These are phyloP conservation scores for Synchiropus splendidus DNA, from an alignment of 2,113 vertebrate genomes.

Conservation along the genomic window DNA sequence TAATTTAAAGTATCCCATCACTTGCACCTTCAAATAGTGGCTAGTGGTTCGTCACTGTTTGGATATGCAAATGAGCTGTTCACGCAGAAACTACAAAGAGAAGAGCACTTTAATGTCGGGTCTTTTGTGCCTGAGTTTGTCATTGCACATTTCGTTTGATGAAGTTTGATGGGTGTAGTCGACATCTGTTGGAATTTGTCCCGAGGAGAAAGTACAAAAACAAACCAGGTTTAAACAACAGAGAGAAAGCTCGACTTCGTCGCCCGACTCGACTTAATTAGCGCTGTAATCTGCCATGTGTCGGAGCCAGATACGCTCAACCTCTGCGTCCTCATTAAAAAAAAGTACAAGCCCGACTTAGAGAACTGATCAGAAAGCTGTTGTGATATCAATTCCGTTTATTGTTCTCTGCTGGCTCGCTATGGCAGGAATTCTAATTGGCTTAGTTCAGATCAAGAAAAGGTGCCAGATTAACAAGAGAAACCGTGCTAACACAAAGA, in stretches of 20 bases:
- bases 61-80: too few relatives aligned
- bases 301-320: conserved; percentile 30
- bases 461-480: conserved; percentile 65
- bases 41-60: too few relatives aligned
- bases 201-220: conserved; percentile 29
- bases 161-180: conserved; percentile 21
- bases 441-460: conserved; percentile 63
- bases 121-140: conserved; percentile 2
- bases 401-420: conserved; percentile 58
- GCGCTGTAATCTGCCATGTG: conserved; percentile 47
- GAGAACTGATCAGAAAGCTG: conserved; percentile 61
- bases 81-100: conserved; percentile 5
- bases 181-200: conserved; percentile 37
- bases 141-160: conserved; percentile 16
- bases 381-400: conserved; percentile 63
- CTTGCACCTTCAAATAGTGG: too few relatives aligned
- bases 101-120: conserved; percentile 11
- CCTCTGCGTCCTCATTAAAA: conserved; percentile 57
- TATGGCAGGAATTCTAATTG: conserved; percentile 54
- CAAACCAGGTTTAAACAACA: conserved; percentile 43
- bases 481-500: conserved; percentile 69
- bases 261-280: conserved; percentile 50
- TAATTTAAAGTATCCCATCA: too few relatives aligned
- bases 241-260: conserved; percentile 24
- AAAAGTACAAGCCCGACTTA: conserved; percentile 56